Evolutionary conservation across 2,113 vertebrate species (phyloP).

Genomic region (Anoplopoma fimbria): DNA sequence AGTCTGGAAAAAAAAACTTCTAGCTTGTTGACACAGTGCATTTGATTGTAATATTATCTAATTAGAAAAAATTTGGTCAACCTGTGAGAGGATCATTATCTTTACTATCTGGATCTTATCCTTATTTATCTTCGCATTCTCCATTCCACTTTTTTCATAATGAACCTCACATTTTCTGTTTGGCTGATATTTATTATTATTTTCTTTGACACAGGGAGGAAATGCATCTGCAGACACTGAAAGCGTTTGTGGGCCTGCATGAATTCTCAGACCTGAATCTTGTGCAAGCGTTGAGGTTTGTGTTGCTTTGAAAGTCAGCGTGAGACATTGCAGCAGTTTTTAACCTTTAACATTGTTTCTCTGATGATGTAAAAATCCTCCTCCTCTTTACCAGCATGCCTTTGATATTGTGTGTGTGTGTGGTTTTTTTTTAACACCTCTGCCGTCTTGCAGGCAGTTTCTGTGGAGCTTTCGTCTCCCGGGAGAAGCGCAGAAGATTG

Average conservation of each 20-base stretch:
- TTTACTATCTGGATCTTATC: no score
- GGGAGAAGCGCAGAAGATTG: conserved; percentile 97
- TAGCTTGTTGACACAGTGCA: no score
- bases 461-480: conserved; percentile 97
- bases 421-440: not conserved
- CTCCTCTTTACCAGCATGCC: not conserved
- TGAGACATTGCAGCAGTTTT: conserved; percentile 6
- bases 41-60: no score
- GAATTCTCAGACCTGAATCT: conserved; percentile 94
- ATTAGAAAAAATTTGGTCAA: no score
- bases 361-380: not conserved
- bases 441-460: conserved; percentile 87
- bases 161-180: not conserved
- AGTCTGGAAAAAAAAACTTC: no score
- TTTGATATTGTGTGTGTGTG: not conserved
- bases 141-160: not conserved
- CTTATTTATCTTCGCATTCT: not conserved
- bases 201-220: conserved; percentile 82
- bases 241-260: conserved; percentile 92
- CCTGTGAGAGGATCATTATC: no score
- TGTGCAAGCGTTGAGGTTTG: conserved; percentile 94
- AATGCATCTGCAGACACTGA: conserved; percentile 89
- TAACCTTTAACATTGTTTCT: conserved; percentile 1
- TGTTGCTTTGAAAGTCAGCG: not conserved
- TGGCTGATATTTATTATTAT: not conserved